These are phyloP conservation scores for Drosophila imparisetae DNA, from an alignment of 2,888 invertebrate genomes.

Conservation along the genomic window DNA sequence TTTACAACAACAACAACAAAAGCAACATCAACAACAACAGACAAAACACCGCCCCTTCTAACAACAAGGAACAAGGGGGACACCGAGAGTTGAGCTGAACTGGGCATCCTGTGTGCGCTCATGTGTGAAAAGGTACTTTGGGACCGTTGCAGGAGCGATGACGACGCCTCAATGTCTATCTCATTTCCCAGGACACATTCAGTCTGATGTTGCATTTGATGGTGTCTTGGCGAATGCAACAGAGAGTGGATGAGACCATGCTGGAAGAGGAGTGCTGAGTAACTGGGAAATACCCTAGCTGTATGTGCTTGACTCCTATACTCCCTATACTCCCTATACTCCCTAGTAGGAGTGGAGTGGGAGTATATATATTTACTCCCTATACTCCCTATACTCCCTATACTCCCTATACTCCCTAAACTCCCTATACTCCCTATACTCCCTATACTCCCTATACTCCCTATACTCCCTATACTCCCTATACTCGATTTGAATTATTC, in stretches of 20 bases:
- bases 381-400: too few relatives aligned
- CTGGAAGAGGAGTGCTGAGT: neutral
- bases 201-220: constrained; percentile 50
- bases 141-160: constrained; percentile 17
- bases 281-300: constrained; percentile 19
- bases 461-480: too few relatives aligned
- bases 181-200: constrained; percentile 41
- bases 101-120: constrained; percentile 57
- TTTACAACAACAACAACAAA: constrained; percentile 52
- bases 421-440: too few relatives aligned
- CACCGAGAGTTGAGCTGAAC: constrained; percentile 10
- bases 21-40: constrained; percentile 22
- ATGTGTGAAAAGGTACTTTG: constrained; percentile 81
- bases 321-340: too few relatives aligned
- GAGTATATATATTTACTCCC: too few relatives aligned
- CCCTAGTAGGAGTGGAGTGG: too few relatives aligned
- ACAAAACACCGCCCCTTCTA: constrained; percentile 28
- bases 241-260: constrained; percentile 1
- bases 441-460: too few relatives aligned
- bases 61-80: constrained; percentile 6
- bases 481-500: neutral
- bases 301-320: too few relatives aligned
- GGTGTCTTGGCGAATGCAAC: constrained; percentile 31
- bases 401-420: too few relatives aligned
- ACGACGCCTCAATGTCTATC: constrained; percentile 12